Percentiles rank a stretch among this genome's conserved stretches.
phyloP scores from a whole-genome alignment of 2,888 invertebrate species.

The Orthosia cruda region DNA sequence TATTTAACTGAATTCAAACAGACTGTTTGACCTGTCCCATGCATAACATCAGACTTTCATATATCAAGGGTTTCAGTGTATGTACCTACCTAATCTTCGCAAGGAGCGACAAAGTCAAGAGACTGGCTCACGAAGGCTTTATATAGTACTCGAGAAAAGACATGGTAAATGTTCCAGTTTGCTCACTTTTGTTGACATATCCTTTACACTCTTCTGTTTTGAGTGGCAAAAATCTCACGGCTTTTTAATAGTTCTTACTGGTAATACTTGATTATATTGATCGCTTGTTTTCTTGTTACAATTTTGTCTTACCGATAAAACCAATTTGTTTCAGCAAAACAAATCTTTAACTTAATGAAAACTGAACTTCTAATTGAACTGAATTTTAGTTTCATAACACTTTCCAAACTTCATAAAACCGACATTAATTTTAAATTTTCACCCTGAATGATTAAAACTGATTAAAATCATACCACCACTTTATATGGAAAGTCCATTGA shows the following conservation, averaged over 20 bases:
- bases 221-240: not conserved
- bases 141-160: slow-evolving; percentile 17
- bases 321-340: slow-evolving; percentile 15
- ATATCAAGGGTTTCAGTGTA: slow-evolving; percentile 14
- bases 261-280: not conserved
- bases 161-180: slow-evolving; percentile 21
- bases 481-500: slow-evolving; percentile 15
- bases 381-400: too few relatives aligned
- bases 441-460: slow-evolving; percentile 31
- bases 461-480: slow-evolving; percentile 15
- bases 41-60: slow-evolving; percentile 27
- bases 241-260: not conserved
- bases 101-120: slow-evolving; percentile 25
- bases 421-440: slow-evolving; percentile 39
- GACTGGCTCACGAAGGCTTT: slow-evolving; percentile 25
- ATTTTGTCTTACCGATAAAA: slow-evolving; percentile 10
- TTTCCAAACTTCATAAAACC: slow-evolving; percentile 28
- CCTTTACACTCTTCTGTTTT: not conserved
- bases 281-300: not conserved
- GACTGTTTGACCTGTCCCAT: slow-evolving; percentile 26
- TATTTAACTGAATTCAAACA: too few relatives aligned
- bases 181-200: not conserved
- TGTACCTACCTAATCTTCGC: slow-evolving; percentile 18
- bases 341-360: slow-evolving; percentile 11
- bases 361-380: slow-evolving; percentile 25